Base-by-base conservation (phyloP, 1,140 invertebrate genomes). In the Pseudomyrmex flavicornis region DNA sequence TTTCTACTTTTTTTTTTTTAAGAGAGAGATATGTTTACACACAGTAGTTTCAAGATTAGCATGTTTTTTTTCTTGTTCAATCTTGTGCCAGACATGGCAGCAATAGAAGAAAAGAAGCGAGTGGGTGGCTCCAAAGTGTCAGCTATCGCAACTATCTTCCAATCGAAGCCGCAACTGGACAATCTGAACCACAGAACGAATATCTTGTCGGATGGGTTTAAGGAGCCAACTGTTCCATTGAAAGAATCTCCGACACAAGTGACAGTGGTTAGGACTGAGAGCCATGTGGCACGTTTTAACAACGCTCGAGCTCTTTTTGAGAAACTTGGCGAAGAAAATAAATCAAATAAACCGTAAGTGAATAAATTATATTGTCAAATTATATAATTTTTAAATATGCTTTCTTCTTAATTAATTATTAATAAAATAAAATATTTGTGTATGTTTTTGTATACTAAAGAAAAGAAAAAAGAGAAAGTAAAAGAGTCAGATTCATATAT, bases 241-340 rank as follows among this genome's bases (percentile, higher is more conserved):
- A 93, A 93, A 62, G 94, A 94, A 50, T 93, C 93, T 35, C 93
- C 95, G 72, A 95, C 94, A 54, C 95, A 95, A 88, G 96, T 97
- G 56, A 97, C 97, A 2, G 96, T 97, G n/a, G 97, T 97, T 59
- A 95, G 98, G 69, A 97, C 97, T 2, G 98, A 98, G 94, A 98
- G 97, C 84, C 97, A 98, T 92, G 96, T 98, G 84, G 97, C 97
- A 17, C 95, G 98, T 66, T 99, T 99, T 93, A 98, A 98, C 92
- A 98, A 97, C 93, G 98, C 98, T 0, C 95, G 98, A 50, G 98
- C 98, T 35, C 95, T 99, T 26, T 99, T 99, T 94, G 98, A 99
- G 93, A 98, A 98, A 91, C 95, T 99, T 76, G 98, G 98, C 26
- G 96, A 97, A 80, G 97, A 97, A 87, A 96, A 96, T 90, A 95